These are phyloP conservation scores for Venustaconcha ellipsiformis DNA, from an alignment of 1,140 invertebrate genomes.

Conservation along the genomic window DNA sequence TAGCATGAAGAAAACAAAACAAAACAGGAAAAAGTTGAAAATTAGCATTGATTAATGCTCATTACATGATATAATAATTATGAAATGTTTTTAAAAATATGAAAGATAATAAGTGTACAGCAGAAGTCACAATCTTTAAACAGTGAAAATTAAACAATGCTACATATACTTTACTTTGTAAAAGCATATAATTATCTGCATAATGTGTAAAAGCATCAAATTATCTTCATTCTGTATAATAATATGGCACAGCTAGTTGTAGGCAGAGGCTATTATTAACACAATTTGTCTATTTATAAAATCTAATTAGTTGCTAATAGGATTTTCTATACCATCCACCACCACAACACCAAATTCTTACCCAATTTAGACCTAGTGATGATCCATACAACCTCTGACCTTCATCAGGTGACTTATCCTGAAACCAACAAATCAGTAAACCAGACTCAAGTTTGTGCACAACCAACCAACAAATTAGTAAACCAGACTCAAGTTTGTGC, in stretches of 20 bases:
- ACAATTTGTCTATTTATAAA: neutral
- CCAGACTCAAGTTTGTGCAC: too few relatives aligned
- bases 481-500: too few relatives aligned
- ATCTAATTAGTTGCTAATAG: neutral
- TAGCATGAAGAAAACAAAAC: too few relatives aligned
- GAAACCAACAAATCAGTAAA: neutral
- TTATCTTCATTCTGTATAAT: neutral
- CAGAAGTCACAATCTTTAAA: too few relatives aligned
- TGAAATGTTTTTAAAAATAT: too few relatives aligned
- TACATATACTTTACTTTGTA: neutral
- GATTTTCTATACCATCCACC: neutral
- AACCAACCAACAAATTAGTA: too few relatives aligned
- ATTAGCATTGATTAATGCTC: too few relatives aligned
- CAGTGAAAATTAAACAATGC: too few relatives aligned
- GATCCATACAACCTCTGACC: conserved; percentile 25
- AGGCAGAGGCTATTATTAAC: neutral
- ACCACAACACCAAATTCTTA: conserved; percentile 6
- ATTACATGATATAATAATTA: too few relatives aligned
- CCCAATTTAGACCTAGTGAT: conserved; percentile 21
- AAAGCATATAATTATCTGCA: neutral
- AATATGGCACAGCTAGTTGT: neutral
- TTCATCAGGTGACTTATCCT: conserved; percentile 28
- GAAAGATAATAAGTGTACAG: too few relatives aligned
- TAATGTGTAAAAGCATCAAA: neutral
- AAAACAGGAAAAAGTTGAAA: too few relatives aligned